Evolutionary conservation across 2,888 invertebrate species (phyloP), one percentile per base, ranked within the genome.

Genomic region (Noctua pronuba): DNA sequence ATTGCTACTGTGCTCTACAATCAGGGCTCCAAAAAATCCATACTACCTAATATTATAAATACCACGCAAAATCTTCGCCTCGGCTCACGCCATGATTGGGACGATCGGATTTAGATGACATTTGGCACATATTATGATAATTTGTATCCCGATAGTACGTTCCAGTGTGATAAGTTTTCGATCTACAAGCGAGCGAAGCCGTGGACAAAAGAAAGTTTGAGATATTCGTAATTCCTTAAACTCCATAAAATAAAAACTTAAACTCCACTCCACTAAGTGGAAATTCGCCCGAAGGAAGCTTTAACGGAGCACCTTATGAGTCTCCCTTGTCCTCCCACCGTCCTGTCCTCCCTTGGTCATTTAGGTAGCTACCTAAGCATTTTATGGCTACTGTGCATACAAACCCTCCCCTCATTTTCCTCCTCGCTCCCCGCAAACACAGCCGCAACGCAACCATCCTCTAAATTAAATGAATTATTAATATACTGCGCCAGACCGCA

Each of bases 391-490:
- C 28, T 11, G 31, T 28, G 7, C 2, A 28, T 28, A 46, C n/a
- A 73, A 60, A 6, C 28, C 7, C 18, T 41, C 41, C 16, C 28
- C 11, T 77, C 44, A 78, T 77, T 35, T 41, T 10, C 18, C 16
- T 24, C 24, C 3, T 21, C 65, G 46, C 1, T 24, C 18, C 13
- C 41, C 65, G 24, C 49, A 60, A 60, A 83, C 62, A 21, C 52
- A 21, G 49, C 52, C 28, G 60, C 60, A 58, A 35, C 28, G 60
- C 46, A 64, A 18, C 60, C 68, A 46, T 44, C 28, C 28, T 46
- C 38, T 44, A 77, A 69, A 77, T 77, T 62, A 77, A 73, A 86
- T 73, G 72, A 77, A 74, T 86, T 66, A 82, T 66, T 85, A 44
- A 68, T 82, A 69, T 16, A 73, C 35, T 72, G 73, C 66, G 70